Evolutionary conservation across 2,113 vertebrate species (phyloP), one percentile per base, ranked within the genome.

Genomic region (Holacanthus passer): DNA sequence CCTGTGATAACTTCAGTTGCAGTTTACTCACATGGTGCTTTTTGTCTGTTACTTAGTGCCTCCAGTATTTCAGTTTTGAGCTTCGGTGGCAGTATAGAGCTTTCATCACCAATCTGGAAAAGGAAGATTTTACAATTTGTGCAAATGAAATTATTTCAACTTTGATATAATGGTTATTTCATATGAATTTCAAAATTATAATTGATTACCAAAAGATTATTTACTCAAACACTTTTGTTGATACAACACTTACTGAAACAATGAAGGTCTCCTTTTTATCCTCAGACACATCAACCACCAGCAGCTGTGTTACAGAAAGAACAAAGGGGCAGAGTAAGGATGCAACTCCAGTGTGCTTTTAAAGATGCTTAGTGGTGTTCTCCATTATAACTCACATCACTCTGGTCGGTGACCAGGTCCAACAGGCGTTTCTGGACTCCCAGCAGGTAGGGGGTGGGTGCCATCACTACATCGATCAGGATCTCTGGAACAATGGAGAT

Each of bases 361-460:
- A 32, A 20, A 37, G 7, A 12, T 3, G 47, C 14, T 52, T 35
- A 3, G 3, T 13, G n/a, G 20, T 5, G 27, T 50, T 12, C 3
- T 56, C 16, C 24, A 7, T 32, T 2, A 11, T 19, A 9, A 93
- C 93, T 94, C 66, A 95, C 95, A 22, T 96, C 95, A 3, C 47
- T 82, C 83, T 97, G 96, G 60, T 98, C 97, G 16, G 93, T 91
- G 72, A 97, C 91, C 47, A 55, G 83, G 55, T 96, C 93, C 86
- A 92, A 90, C 45, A 97, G 94, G 41, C 80, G 94, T 79, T 90
- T 96, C 92, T 99, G 97, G 52, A 99, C 96, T 7, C 98, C 98
- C 0, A 99, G 96, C 93, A 99, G 96, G 92, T 98, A 99, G 10
- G 98, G 98, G 0, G 98, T 99, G 20, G 98, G 98, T 7, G 97